Base-by-base conservation (phyloP, 2,113 vertebrate species). In the Ictidomys tridecemlineatus region DNA sequence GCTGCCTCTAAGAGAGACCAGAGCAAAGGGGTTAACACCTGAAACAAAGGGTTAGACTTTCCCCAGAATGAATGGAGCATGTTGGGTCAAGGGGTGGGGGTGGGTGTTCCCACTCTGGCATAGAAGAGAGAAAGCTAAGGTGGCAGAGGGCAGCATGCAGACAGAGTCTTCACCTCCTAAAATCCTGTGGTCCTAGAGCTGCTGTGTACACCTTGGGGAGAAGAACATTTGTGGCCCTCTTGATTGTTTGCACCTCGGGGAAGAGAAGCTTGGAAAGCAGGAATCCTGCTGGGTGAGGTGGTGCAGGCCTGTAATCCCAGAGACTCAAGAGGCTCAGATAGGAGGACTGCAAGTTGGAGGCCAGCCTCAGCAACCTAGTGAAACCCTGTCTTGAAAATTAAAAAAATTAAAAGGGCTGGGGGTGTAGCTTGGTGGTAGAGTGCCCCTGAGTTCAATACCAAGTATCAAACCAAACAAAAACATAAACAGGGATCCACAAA, bases 61-160 rank as follows among this genome's bases (percentile, higher is more conserved):
- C 63, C 32, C 63, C 42, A 17, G 65, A 86, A 37, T 65, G 14
- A 34, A 28, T 0, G 13, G 76, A 69, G 4, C 20, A 22, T 20
- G 5, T 34, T 45, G 58, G 39, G 4, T 0, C 1, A 42, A 10
- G 12, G 4, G 1, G 12, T 2, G 7, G 17, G 6, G 1, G 8
- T 10, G 39, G 39, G 39, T 3, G 4, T 2, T n/a, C 51, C 69
- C 12, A 37, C 8, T 10, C 9, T 5, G 58, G 26, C 37, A 6
- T 22, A 45, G 56, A 56, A 39, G 61, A 72, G n/a, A 14, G 42
- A 24, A 61, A 89, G 77, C 37, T 65, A 48, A 42, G 5, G 16
- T 61, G 18, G 11, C 34, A 32, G 51, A 53, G 11, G 14, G 7
- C 24, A 77, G 34, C 14, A 16, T 13, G 18, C 22, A 22, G 28